Percentiles rank a stretch among this genome's conserved stretches.
phyloP scores from a whole-genome alignment of 2,888 invertebrate species.

The Polymixis lichenea region DNA sequence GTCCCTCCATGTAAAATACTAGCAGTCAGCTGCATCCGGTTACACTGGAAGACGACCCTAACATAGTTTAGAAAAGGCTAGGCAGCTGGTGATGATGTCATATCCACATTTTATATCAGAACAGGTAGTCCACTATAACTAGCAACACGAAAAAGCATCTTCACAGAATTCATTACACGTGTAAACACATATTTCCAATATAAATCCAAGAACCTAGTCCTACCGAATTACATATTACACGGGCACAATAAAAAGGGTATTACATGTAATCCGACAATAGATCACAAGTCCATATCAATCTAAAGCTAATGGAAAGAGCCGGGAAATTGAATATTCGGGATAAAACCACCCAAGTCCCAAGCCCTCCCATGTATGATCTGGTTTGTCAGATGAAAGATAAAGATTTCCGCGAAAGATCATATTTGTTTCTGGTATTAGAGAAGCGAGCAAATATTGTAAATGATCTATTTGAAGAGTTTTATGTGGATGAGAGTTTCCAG shows the following conservation, averaged over 20 bases:
- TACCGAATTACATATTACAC: slow-evolving; percentile 50
- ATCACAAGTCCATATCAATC: slow-evolving; percentile 61
- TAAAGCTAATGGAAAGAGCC: slow-evolving; percentile 59
- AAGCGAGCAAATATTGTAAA: slow-evolving; percentile 27
- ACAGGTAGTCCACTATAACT: background rate
- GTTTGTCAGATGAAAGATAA: slow-evolving; percentile 49
- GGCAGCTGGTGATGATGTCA: background rate
- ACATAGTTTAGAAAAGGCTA: background rate
- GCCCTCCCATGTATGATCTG: slow-evolving; percentile 25
- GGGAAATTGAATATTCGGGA: slow-evolving; percentile 47
- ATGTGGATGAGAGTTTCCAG: background rate
- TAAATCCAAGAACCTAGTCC: slow-evolving; percentile 37
- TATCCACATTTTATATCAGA: background rate
- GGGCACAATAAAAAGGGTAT: slow-evolving; percentile 58
- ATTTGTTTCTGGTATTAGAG: slow-evolving; percentile 33
- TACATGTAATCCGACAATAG: slow-evolving; percentile 60
- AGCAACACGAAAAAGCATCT: slow-evolving; percentile 9
- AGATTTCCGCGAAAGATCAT: slow-evolving; percentile 30
- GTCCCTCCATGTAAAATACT: no score
- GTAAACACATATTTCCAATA: slow-evolving; percentile 23
- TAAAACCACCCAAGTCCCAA: slow-evolving; percentile 30
- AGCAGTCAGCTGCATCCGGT: background rate
- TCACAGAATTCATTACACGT: slow-evolving; percentile 26
- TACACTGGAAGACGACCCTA: background rate
- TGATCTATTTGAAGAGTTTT: slow-evolving; percentile 28